Percentiles rank a stretch among this genome's conserved stretches.
phyloP scores from a whole-genome alignment of 1,140 invertebrate genomes.

The Camponotus pennsylvanicus region DNA sequence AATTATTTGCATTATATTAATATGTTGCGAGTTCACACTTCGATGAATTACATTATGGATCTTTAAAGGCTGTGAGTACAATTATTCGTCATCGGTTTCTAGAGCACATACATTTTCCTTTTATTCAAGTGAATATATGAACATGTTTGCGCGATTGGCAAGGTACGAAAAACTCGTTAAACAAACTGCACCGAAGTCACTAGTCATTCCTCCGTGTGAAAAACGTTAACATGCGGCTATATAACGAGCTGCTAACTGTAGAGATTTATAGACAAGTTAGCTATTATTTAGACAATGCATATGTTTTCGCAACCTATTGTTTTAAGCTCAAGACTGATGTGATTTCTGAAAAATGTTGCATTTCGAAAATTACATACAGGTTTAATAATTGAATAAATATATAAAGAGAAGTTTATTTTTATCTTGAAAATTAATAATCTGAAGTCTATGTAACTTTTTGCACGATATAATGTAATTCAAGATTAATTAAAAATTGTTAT shows the following conservation, averaged over 20 bases:
- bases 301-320: neutral
- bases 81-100: slow-evolving; percentile 28
- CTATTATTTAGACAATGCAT: slow-evolving; percentile 16
- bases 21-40: slow-evolving; percentile 35
- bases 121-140: slow-evolving; percentile 34
- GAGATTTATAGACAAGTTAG: slow-evolving; percentile 26
- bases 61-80: slow-evolving; percentile 18
- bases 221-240: slow-evolving; percentile 23
- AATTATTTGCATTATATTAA: neutral
- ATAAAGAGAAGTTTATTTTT: neutral
- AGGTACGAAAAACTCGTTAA: slow-evolving; percentile 60
- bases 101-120: neutral
- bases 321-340: neutral
- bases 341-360: neutral
- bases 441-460: neutral
- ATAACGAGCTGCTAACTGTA: slow-evolving; percentile 37
- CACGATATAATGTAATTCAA: neutral
- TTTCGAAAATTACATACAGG: slow-evolving; percentile 16
- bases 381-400: neutral
- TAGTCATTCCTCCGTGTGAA: slow-evolving; percentile 3
- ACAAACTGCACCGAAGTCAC: slow-evolving; percentile 37
- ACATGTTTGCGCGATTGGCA: slow-evolving; percentile 30
- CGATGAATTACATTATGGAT: slow-evolving; percentile 28
- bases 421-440: neutral
- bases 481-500: neutral